Percentiles rank a stretch among this genome's conserved stretches.
These are phyloP conservation scores for Callosobruchus maculatus DNA, from an alignment of 2,888 invertebrate species.

Conservation along the genomic window DNA sequence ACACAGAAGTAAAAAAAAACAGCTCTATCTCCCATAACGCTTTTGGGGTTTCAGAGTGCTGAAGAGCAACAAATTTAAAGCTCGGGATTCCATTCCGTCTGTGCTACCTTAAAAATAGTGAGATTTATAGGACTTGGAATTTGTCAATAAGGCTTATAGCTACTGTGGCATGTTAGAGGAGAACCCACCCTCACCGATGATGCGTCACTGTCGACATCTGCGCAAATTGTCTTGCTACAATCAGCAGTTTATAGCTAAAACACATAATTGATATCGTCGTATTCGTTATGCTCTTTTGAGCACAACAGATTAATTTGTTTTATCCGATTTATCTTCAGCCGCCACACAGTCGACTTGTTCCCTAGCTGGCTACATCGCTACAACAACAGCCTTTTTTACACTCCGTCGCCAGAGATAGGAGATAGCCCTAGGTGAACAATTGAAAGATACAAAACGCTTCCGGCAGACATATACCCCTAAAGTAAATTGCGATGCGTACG, in stretches of 20 bases:
- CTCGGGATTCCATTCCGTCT: too few relatives aligned
- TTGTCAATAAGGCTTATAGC: too few relatives aligned
- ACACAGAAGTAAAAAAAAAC: too few relatives aligned
- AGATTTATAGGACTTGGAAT: too few relatives aligned
- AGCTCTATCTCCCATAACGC: too few relatives aligned
- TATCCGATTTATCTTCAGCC: slow-evolving; percentile 14
- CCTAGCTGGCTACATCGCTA: neutral
- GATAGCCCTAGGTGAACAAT: neutral
- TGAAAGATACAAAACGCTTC: neutral
- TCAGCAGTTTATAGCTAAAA: slow-evolving; percentile 1
- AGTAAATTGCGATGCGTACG: neutral
- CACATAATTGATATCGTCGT: slow-evolving; percentile 24
- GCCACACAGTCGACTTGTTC: neutral
- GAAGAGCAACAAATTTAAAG: too few relatives aligned
- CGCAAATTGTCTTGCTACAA: neutral
- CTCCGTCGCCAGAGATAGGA: neutral
- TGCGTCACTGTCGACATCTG: neutral
- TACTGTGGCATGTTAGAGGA: too few relatives aligned
- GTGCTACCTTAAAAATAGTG: too few relatives aligned
- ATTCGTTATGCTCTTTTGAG: slow-evolving; percentile 10
- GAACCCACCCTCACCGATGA: neutral
- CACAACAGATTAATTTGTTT: slow-evolving; percentile 17
- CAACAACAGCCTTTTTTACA: neutral
- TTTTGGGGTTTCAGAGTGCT: too few relatives aligned
- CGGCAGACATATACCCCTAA: neutral